These are phyloP conservation scores for Eumaeus atala DNA, from an alignment of 1,140 invertebrate species.

Conservation along the genomic window DNA sequence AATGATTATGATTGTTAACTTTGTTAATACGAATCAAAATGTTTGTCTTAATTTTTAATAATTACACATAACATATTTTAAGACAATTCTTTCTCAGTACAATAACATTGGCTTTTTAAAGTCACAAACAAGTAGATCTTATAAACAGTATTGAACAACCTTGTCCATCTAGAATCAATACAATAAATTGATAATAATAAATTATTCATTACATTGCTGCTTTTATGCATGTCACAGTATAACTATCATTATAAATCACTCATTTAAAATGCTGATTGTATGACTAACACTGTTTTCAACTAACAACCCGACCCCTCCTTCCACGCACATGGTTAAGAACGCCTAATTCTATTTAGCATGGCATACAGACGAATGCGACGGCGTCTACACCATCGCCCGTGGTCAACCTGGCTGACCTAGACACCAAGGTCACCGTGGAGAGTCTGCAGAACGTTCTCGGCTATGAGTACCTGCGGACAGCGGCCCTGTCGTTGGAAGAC, in stretches of 20 bases:
- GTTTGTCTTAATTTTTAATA: no score
- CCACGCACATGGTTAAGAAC: conserved; percentile 44
- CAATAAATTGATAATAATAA: no score
- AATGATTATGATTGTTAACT: no score
- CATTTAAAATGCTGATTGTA: not conserved
- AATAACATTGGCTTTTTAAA: no score
- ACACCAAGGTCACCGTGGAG: conserved; percentile 80
- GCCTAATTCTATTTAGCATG: conserved; percentile 69
- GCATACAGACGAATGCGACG: conserved; percentile 85
- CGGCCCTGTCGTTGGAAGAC: conserved; percentile 78
- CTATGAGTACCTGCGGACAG: conserved; percentile 86
- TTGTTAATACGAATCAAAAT: no score
- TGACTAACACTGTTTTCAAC: conserved; percentile 15
- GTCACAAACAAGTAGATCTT: no score
- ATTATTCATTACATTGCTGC: not conserved
- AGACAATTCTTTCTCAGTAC: no score
- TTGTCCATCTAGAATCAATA: no score
- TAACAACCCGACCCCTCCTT: conserved; percentile 35
- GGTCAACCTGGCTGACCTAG: conserved; percentile 84
- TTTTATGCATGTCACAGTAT: conserved; percentile 4
- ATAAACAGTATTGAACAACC: not conserved
- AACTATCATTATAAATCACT: not conserved
- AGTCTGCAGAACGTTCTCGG: conserved; percentile 83
- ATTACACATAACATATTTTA: no score
- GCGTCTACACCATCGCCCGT: conserved; percentile 86